phyloP scores from a whole-genome alignment of 2,888 invertebrate genomes.

The Chrysotoxum bicinctum region DNA sequence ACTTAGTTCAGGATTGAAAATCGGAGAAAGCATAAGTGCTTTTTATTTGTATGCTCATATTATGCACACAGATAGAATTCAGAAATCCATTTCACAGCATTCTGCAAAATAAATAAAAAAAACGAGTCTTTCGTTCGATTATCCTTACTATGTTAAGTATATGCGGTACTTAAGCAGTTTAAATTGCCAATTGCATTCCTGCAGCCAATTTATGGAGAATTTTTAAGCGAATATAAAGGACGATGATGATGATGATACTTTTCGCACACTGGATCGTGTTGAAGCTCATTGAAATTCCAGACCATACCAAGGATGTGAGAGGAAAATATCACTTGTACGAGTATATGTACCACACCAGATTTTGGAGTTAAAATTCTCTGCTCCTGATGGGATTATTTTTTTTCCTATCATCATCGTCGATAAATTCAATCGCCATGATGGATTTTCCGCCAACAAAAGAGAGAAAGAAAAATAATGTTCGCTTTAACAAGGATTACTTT shows the following conservation, averaged over 20 bases:
- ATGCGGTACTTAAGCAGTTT: slow-evolving; percentile 61
- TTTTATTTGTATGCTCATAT: slow-evolving; percentile 13
- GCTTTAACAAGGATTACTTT: slow-evolving; percentile 41
- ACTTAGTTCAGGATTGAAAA: slow-evolving; percentile 18
- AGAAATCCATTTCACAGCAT: slow-evolving; percentile 25
- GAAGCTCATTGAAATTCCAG: slow-evolving; percentile 49
- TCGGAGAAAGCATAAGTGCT: slow-evolving; percentile 23
- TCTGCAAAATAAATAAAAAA: not conserved
- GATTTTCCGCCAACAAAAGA: not conserved
- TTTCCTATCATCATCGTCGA: slow-evolving; percentile 18
- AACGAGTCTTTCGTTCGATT: slow-evolving; percentile 38
- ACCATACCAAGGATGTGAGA: slow-evolving; percentile 29
- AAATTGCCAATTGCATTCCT: slow-evolving; percentile 66
- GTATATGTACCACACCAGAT: not conserved
- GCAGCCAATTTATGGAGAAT: slow-evolving; percentile 53
- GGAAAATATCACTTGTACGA: slow-evolving; percentile 1
- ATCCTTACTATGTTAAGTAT: slow-evolving; percentile 50
- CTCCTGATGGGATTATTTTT: slow-evolving; percentile 5
- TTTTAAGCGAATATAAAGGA: slow-evolving; percentile 11
- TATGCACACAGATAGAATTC: slow-evolving; percentile 35
- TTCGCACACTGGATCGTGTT: not conserved
- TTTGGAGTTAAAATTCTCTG: slow-evolving; percentile 15
- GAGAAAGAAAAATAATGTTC: slow-evolving; percentile 7
- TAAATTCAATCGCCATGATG: slow-evolving; percentile 36
- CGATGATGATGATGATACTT: not conserved